Evolutionary conservation across 2,113 vertebrate species (phyloP), one percentile per base, ranked within the genome.

Genomic region (Oceanodroma tethys): DNA sequence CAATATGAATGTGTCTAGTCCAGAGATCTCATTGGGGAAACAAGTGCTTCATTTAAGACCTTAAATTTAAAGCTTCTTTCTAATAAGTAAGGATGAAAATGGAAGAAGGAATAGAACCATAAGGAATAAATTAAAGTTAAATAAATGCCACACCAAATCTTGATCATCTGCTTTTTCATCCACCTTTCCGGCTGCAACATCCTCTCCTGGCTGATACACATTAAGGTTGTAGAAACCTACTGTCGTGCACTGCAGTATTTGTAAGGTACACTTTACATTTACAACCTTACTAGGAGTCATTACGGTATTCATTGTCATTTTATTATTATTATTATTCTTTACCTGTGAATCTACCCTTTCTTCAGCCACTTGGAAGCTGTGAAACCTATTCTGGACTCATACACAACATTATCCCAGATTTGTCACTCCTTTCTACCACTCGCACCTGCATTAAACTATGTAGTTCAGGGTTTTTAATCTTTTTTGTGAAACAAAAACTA

Each of bases 151-250:
- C 34, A 45, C 6, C 27, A n/a, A 48, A n/a, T 43, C 43, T 48
- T 50, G 23, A 38, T 36, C 8, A 72, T 16, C 38, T 70, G 8
- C 5, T 50, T 93, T 80, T 87, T 58, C 12, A 56, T 40, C 9
- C 0, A 0, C 29, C 40, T 62, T 90, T 58, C 19, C 2, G 5
- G 10, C 34, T 83, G 43, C 50, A 81, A 45, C 22, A 45, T 43
- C 23, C 27, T 73, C 14, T 91, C 20, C 48, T 47, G 13, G 22
- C 27, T 70, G n/a, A 53, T 23, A 32, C 7, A 23, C 32, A 47
- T 34, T 29, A 59, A 90, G 23, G 19, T 13, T 83, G 43, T 26
- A 47, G 67, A 86, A 86, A 55, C 5, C 6, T 14, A 34, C 13
- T 70, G 75, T 32, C 65, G 71, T 40, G 38, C 50, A 55, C 75